Conservation (phyloP, 2,797 vertebrate genomes). For the Pterois miles region DNA sequence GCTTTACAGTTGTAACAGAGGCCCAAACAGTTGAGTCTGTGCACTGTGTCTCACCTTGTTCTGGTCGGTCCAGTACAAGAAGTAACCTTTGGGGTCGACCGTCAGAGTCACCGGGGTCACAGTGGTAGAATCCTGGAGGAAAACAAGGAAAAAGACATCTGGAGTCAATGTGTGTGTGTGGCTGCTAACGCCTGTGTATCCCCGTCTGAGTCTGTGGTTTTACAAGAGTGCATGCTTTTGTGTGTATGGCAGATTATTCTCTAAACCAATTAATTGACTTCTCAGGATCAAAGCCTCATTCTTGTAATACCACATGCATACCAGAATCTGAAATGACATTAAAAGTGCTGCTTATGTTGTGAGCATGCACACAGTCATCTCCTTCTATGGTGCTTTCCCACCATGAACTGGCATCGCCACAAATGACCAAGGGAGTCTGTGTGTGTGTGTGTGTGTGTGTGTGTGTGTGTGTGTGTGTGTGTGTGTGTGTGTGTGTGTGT, state of each 20-base stretch:
- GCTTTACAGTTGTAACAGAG: background rate
- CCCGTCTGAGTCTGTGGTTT: slow-evolving; percentile 9
- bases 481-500: background rate
- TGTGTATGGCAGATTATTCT: slow-evolving; percentile 9
- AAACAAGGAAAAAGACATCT: slow-evolving; percentile 42
- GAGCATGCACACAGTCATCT: slow-evolving; percentile 35
- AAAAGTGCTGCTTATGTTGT: slow-evolving; percentile 44
- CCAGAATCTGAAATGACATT: slow-evolving; percentile 45
- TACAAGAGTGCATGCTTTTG: background rate
- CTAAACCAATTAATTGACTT: slow-evolving; percentile 25
- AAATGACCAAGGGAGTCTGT: slow-evolving; percentile 38
- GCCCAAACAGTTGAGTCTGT: background rate
- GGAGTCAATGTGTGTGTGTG: slow-evolving; percentile 33
- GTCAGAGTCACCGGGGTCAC: slow-evolving; percentile 84
- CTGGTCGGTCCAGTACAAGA: slow-evolving; percentile 87
- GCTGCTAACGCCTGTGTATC: background rate
- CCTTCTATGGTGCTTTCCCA: slow-evolving; percentile 51
- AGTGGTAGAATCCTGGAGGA: slow-evolving; percentile 79
- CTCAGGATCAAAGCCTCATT: slow-evolving; percentile 35
- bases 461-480: background rate
- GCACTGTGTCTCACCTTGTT: slow-evolving; percentile 80
- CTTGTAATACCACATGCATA: slow-evolving; percentile 19
- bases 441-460: background rate
- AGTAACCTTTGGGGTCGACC: slow-evolving; percentile 85
- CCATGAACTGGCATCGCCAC: slow-evolving; percentile 39